These are phyloP conservation scores for Zaprionus tsacasi DNA, from an alignment of 1,140 invertebrate genomes.

Conservation along the genomic window DNA sequence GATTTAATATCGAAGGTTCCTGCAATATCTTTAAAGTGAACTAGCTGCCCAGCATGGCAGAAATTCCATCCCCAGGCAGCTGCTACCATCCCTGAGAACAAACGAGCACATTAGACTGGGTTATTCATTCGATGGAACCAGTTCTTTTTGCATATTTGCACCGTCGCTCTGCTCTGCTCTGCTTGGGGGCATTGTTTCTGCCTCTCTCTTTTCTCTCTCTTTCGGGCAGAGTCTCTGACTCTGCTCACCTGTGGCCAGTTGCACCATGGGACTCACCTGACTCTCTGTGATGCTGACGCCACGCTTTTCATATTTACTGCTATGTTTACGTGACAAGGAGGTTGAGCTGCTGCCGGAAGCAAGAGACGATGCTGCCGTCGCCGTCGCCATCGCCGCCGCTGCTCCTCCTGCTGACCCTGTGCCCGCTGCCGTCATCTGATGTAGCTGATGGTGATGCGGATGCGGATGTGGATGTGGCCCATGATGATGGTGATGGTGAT, in stretches of 20 bases:
- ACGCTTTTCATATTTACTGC: constrained; percentile 84
- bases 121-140: neutral
- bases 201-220: no score
- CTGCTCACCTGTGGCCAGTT: constrained; percentile 9
- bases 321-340: constrained; percentile 78
- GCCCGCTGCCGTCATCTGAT: constrained; percentile 50
- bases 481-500: constrained; percentile 69
- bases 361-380: constrained; percentile 40
- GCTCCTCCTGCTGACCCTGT: constrained; percentile 9
- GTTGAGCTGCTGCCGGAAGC: constrained; percentile 63
- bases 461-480: constrained; percentile 49
- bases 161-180: neutral
- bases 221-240: constrained; percentile 7
- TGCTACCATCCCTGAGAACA: neutral
- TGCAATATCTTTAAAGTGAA: neutral
- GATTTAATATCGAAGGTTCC: neutral
- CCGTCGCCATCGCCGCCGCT: neutral
- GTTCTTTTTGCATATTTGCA: constrained; percentile 13
- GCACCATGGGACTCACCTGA: constrained; percentile 65
- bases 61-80: constrained; percentile 4
- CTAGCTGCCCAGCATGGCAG: neutral
- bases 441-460: constrained; percentile 52
- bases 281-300: constrained; percentile 81
- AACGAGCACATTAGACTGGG: neutral
- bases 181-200: constrained; percentile 22